phyloP scores from a whole-genome alignment of 2,797 vertebrate genomes.

The Chelon labrosus region DNA sequence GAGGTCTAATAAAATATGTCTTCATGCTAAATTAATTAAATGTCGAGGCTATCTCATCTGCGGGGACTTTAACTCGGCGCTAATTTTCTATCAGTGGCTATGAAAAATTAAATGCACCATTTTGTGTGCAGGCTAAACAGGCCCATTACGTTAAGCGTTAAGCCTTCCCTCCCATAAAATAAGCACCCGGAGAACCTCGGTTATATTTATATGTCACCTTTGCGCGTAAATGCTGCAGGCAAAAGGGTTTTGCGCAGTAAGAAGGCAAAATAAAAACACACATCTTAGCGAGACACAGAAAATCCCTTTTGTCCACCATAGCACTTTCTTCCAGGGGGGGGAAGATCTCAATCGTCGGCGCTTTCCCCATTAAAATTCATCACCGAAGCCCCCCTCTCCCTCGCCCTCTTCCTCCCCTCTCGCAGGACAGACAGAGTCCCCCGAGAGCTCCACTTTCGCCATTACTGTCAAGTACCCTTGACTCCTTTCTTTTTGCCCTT shows the following conservation, averaged over 20 bases:
- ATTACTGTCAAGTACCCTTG: slow-evolving; percentile 99
- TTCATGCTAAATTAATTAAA: slow-evolving; percentile 74
- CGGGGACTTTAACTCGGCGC: slow-evolving; percentile 47
- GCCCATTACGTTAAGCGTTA: neutral
- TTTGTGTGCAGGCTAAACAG: slow-evolving; percentile 35
- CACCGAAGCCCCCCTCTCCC: slow-evolving; percentile 71
- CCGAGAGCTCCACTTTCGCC: slow-evolving; percentile 93
- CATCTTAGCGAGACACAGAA: slow-evolving; percentile 60
- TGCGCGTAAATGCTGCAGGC: slow-evolving; percentile 41
- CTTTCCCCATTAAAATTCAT: slow-evolving; percentile 94
- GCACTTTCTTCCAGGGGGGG: slow-evolving; percentile 68
- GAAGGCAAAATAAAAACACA: slow-evolving; percentile 65
- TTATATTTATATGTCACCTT: slow-evolving; percentile 37
- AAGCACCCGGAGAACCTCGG: slow-evolving; percentile 1
- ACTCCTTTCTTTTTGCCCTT: slow-evolving; percentile 98
- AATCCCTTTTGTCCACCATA: slow-evolving; percentile 84
- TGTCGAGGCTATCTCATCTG: slow-evolving; percentile 52
- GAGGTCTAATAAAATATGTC: slow-evolving; percentile 69
- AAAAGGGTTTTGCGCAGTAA: slow-evolving; percentile 23
- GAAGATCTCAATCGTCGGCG: slow-evolving; percentile 80
- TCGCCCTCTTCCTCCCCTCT: slow-evolving; percentile 71
- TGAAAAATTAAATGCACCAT: slow-evolving; percentile 44
- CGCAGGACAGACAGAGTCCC: slow-evolving; percentile 87
- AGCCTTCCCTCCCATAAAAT: neutral
- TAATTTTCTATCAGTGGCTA: slow-evolving; percentile 44